These are phyloP conservation scores for Chromoteleia sp. DNA, from an alignment of 2,888 invertebrate genomes.

Conservation along the genomic window DNA sequence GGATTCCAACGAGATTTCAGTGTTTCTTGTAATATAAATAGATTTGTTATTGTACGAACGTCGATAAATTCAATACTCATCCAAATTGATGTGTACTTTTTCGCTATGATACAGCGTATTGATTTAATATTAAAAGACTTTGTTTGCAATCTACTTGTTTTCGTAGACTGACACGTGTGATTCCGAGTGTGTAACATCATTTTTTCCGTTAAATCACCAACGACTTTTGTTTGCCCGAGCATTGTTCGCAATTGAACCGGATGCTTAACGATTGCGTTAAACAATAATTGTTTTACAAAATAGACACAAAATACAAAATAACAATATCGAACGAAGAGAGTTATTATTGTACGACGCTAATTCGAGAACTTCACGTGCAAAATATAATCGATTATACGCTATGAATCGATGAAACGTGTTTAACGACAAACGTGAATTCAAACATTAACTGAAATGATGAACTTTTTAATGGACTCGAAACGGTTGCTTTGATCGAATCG, in stretches of 20 bases:
- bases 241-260: neutral
- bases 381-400: too few relatives aligned
- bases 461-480: too few relatives aligned
- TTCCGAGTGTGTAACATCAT: conserved; percentile 11
- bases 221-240: neutral
- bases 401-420: too few relatives aligned
- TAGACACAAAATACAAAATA: too few relatives aligned
- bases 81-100: conserved; percentile 33
- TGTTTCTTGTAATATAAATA: conserved; percentile 31
- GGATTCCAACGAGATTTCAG: conserved; percentile 18
- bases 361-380: too few relatives aligned
- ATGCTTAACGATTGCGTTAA: neutral
- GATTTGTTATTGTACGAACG: conserved; percentile 40
- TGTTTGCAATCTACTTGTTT: conserved; percentile 27
- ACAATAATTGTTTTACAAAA: neutral
- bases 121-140: conserved; percentile 35
- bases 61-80: conserved; percentile 35
- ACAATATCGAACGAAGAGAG: too few relatives aligned
- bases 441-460: too few relatives aligned
- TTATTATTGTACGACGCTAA: too few relatives aligned
- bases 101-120: conserved; percentile 1
- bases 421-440: too few relatives aligned
- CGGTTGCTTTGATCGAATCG: too few relatives aligned
- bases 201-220: conserved; percentile 28
- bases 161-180: conserved; percentile 20